These are phyloP conservation scores for Drosophila nebulosa DNA, from an alignment of 1,140 invertebrate genomes.

Conservation along the genomic window DNA sequence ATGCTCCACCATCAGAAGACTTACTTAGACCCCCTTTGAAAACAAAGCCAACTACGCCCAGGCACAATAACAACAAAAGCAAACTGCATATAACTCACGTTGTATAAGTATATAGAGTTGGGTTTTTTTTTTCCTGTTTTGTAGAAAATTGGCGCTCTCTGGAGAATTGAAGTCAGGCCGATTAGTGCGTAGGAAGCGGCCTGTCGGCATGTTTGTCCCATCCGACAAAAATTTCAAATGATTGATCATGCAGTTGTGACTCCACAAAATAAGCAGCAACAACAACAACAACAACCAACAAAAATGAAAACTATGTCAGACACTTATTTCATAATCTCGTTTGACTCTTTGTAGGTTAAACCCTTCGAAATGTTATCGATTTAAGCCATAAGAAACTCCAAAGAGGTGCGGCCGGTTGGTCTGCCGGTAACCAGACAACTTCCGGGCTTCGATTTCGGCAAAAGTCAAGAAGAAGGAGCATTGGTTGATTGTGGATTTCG, in stretches of 20 bases:
- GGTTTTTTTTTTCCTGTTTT: conserved; percentile 16
- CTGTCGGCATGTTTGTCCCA: conserved; percentile 79
- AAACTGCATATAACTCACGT: conserved; percentile 5
- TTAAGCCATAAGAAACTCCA: conserved; percentile 10
- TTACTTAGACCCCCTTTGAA: not conserved
- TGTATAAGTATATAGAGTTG: not conserved
- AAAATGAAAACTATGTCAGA: conserved; percentile 66
- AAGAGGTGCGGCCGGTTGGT: conserved; percentile 51
- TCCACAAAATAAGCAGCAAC: conserved; percentile 43
- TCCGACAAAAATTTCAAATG: conserved; percentile 56
- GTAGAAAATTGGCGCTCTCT: conserved; percentile 61
- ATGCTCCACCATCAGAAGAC: no score
- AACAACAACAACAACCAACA: not conserved
- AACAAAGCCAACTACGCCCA: conserved; percentile 16
- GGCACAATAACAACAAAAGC: conserved; percentile 17
- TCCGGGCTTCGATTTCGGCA: conserved; percentile 59
- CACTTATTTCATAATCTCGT: conserved; percentile 68
- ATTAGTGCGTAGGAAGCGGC: conserved; percentile 55
- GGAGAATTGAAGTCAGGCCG: conserved; percentile 27
- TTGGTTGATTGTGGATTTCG: conserved; percentile 43
- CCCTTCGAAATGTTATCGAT: conserved; percentile 17
- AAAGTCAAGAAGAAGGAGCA: conserved; percentile 22
- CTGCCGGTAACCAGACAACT: conserved; percentile 51
- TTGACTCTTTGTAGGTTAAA: conserved; percentile 60
- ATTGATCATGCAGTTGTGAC: conserved; percentile 79